Conservation (phyloP, 2,888 invertebrate species). For the Malthinus seriepunctatus region DNA sequence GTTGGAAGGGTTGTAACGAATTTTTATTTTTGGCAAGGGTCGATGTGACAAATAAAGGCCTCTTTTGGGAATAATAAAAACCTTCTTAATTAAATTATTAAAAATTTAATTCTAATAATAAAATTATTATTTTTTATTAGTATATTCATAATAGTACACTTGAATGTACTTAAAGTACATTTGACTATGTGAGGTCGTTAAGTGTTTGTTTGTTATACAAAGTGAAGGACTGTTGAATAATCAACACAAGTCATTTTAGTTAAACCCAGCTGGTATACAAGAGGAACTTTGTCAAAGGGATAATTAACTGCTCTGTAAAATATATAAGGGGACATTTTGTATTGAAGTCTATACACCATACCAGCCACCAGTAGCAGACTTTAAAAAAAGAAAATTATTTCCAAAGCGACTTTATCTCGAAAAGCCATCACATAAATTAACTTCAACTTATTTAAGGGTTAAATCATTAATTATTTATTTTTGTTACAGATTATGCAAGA, state of each 20-base stretch:
- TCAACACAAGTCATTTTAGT: slow-evolving; percentile 11
- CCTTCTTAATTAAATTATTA: no score
- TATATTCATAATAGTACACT: no score
- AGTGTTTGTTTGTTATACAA: slow-evolving; percentile 4
- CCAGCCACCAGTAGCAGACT: background rate
- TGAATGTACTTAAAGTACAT: background rate
- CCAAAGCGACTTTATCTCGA: background rate
- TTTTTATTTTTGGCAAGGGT: no score
- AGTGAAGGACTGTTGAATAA: slow-evolving; percentile 7
- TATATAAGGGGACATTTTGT: slow-evolving; percentile 13
- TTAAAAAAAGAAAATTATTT: slow-evolving; percentile 11
- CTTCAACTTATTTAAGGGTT: background rate
- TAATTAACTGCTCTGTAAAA: slow-evolving; percentile 16
- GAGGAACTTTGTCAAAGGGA: slow-evolving; percentile 9
- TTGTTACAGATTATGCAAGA: slow-evolving; percentile 67
- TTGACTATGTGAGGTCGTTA: background rate
- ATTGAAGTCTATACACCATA: slow-evolving; percentile 9
- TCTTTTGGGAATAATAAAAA: no score
- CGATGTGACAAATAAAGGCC: no score
- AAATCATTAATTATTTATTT: slow-evolving; percentile 32
- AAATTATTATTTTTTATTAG: no score
- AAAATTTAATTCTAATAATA: no score
- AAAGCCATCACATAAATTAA: background rate
- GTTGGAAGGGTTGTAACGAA: no score
- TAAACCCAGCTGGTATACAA: slow-evolving; percentile 13